phyloP scores from a whole-genome alignment of 2,797 vertebrate species.

The Hozukius guyotensis region DNA sequence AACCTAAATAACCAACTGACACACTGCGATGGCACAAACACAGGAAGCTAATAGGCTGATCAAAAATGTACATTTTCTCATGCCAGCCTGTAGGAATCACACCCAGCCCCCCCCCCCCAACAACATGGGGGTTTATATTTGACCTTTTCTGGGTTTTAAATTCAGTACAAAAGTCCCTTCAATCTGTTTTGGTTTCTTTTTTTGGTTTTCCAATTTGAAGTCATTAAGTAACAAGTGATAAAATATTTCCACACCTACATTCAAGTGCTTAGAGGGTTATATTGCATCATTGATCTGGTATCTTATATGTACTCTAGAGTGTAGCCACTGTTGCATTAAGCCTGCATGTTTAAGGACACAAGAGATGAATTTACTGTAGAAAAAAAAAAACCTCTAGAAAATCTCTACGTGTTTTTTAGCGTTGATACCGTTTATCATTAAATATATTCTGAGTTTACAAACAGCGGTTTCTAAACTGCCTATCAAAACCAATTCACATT shows the following conservation, averaged over 20 bases:
- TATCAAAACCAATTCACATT: constrained; percentile 61
- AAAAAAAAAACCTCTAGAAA: constrained; percentile 39
- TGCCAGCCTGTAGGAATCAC: constrained; percentile 59
- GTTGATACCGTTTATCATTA: constrained; percentile 11
- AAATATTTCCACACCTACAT: constrained; percentile 60
- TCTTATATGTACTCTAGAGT: constrained; percentile 27
- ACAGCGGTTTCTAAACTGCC: constrained; percentile 30
- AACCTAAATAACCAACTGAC: neutral
- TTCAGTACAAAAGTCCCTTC: constrained; percentile 31
- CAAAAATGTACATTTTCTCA: constrained; percentile 70
- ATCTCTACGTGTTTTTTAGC: constrained; percentile 24
- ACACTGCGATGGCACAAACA: constrained; percentile 29
- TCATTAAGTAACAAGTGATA: constrained; percentile 6
- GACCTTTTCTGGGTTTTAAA: neutral
- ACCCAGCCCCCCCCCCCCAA: neutral
- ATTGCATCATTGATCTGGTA: constrained; percentile 55
- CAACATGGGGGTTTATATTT: neutral
- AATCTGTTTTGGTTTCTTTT: constrained; percentile 3
- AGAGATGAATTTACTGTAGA: constrained; percentile 34
- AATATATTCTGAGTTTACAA: constrained; percentile 47
- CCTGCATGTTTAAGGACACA: constrained; percentile 20
- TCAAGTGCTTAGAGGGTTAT: constrained; percentile 65
- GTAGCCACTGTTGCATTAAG: constrained; percentile 42
- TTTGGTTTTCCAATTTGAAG: constrained; percentile 44
- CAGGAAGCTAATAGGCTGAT: constrained; percentile 52